These are phyloP conservation scores for Sturmia bella DNA, from an alignment of 2,888 invertebrate species.

Conservation along the genomic window DNA sequence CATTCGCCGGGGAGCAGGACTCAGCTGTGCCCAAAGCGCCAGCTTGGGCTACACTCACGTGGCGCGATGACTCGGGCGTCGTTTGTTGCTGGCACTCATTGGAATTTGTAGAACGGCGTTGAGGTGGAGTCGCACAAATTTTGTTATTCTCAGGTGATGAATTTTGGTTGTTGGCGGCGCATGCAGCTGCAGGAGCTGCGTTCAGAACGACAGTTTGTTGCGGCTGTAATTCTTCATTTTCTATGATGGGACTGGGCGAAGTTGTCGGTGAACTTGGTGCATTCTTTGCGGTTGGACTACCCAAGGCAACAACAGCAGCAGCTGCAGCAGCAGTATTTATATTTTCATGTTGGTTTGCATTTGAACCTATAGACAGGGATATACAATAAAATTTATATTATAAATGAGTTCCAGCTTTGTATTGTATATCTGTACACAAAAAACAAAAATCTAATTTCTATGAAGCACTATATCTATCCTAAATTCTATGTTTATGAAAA, in stretches of 20 bases:
- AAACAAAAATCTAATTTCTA: too few species aligned
- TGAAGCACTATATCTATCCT: too few species aligned
- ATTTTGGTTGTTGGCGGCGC: constrained; percentile 38
- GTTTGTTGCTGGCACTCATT: constrained; percentile 75
- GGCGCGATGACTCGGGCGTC: constrained; percentile 75
- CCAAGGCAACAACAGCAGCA: constrained; percentile 67
- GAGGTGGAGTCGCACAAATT: constrained; percentile 70
- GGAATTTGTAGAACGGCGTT: constrained; percentile 77
- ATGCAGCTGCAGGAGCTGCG: constrained; percentile 17
- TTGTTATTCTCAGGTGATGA: constrained; percentile 53
- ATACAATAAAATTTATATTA: constrained; percentile 5
- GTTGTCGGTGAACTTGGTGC: constrained; percentile 64
- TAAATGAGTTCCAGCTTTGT: not conserved
- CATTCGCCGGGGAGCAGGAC: constrained; percentile 37
- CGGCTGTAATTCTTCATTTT: constrained; percentile 64
- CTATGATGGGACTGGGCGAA: constrained; percentile 55
- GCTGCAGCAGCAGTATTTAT: constrained; percentile 69
- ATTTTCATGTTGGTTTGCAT: constrained; percentile 77
- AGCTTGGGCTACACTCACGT: constrained; percentile 41
- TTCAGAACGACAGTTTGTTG: constrained; percentile 48
- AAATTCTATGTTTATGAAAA: too few species aligned
- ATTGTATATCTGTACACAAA: too few species aligned
- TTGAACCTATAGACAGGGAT: constrained; percentile 73
- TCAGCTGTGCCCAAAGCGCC: constrained; percentile 73
- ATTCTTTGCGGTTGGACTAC: constrained; percentile 70